phyloP scores from a whole-genome alignment of 2,888 invertebrate species.

The Drosophila longiperda region DNA sequence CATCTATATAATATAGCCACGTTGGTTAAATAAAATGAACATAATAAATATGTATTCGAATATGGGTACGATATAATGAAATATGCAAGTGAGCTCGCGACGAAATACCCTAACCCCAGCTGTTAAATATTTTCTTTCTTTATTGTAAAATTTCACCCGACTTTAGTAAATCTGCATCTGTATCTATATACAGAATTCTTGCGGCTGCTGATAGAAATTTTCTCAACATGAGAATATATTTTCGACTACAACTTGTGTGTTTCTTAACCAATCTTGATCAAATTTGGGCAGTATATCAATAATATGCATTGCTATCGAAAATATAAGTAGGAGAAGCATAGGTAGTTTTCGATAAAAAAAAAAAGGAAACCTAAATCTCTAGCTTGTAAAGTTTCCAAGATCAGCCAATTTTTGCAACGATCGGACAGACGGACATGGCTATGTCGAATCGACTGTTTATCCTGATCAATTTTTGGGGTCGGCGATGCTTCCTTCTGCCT shows the following conservation, averaged over 20 bases:
- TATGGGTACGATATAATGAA: conserved; percentile 9
- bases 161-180: too few species aligned
- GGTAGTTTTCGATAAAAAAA: neutral
- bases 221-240: too few species aligned
- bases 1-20: conserved; percentile 23
- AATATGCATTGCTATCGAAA: neutral
- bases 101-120: neutral
- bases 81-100: conserved; percentile 22
- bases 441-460: neutral
- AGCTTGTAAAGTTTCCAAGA: neutral
- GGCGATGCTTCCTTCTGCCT: neutral
- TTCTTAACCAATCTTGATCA: too few species aligned
- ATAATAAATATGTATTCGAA: conserved; percentile 31
- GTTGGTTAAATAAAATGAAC: conserved; percentile 63
- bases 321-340: neutral
- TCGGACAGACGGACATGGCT: too few species aligned
- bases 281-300: neutral
- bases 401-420: too few species aligned
- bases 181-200: too few species aligned
- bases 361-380: neutral
- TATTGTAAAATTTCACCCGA: neutral
- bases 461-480: neutral
- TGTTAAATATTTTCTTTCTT: neutral
- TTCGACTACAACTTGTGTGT: too few species aligned
- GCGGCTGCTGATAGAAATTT: too few species aligned